These are phyloP conservation scores for Cyrtorhinus lividipennis DNA, from an alignment of 1,140 invertebrate genomes.

Conservation along the genomic window DNA sequence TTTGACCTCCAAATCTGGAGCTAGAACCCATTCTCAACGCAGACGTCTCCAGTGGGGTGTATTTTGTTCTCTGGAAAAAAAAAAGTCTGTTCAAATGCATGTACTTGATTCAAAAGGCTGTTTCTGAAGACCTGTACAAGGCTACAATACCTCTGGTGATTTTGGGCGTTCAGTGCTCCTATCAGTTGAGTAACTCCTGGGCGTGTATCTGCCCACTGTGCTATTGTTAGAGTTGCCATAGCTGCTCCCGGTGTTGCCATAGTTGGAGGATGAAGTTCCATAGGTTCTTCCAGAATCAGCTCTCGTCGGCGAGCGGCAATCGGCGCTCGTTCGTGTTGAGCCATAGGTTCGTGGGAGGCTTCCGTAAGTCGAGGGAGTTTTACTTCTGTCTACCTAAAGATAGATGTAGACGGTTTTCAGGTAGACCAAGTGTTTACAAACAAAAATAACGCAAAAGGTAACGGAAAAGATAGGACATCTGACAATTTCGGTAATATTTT, in stretches of 20 bases:
- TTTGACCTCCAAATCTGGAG: conserved; percentile 23
- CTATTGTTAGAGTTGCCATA: background rate
- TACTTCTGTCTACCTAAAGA: background rate
- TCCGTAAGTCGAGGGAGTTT: conserved; percentile 3
- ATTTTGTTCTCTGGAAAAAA: background rate
- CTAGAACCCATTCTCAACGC: conserved; percentile 21
- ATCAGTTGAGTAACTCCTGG: background rate
- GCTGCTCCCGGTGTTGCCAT: background rate
- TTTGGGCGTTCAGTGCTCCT: background rate
- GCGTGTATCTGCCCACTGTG: conserved; percentile 8
- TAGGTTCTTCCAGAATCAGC: background rate
- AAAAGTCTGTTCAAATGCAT: no score
- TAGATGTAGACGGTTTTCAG: no score
- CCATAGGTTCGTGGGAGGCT: conserved; percentile 2
- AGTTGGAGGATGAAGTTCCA: no score
- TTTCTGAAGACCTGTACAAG: no score
- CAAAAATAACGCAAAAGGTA: no score
- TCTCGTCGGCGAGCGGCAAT: background rate
- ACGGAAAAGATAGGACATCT: background rate
- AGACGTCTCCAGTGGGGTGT: conserved; percentile 12
- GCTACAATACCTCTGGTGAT: conserved; percentile 11
- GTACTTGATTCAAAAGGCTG: no score
- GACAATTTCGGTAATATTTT: no score
- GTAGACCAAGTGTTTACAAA: no score
- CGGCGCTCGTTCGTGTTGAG: background rate